Evolutionary conservation across 2,888 invertebrate species (phyloP).

Genomic region (Tiphia femorata): DNA sequence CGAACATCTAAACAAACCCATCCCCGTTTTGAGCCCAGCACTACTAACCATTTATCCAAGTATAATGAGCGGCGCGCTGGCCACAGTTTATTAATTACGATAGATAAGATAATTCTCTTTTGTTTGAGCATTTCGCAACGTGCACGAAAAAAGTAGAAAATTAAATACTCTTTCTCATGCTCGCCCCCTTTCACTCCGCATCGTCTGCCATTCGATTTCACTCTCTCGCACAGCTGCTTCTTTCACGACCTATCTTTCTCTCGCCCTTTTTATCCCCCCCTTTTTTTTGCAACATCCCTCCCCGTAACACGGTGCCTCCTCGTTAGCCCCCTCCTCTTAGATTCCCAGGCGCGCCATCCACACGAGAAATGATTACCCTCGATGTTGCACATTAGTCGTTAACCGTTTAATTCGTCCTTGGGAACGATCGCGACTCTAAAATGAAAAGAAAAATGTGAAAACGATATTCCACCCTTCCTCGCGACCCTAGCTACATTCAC

Average conservation of each 20-base stretch:
- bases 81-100: slow-evolving; percentile 51
- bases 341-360: background rate
- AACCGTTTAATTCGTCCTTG: slow-evolving; percentile 14
- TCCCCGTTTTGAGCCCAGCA: slow-evolving; percentile 31
- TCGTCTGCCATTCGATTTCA: slow-evolving; percentile 6
- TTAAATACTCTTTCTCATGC: slow-evolving; percentile 61
- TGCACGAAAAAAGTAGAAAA: slow-evolving; percentile 67
- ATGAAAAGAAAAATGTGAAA: no score
- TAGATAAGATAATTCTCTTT: slow-evolving; percentile 57
- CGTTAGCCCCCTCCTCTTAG: background rate
- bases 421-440: slow-evolving; percentile 21
- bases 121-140: slow-evolving; percentile 65
- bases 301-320: background rate
- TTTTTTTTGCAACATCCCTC: background rate
- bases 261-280: background rate
- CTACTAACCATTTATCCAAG: slow-evolving; percentile 31
- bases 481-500: slow-evolving; percentile 27
- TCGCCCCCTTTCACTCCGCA: slow-evolving; percentile 29
- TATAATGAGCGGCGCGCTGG: slow-evolving; percentile 33
- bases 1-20: no score
- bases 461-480: slow-evolving; percentile 8
- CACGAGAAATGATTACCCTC: slow-evolving; percentile 43
- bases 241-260: slow-evolving; percentile 6
- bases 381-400: slow-evolving; percentile 29
- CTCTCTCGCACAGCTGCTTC: slow-evolving; percentile 8